A percentile compares a stretch with the other conserved stretches of the same genome.
These are phyloP conservation scores for Ctenopoma kingsleyae DNA, from an alignment of 2,797 vertebrate genomes.

Conservation along the genomic window DNA sequence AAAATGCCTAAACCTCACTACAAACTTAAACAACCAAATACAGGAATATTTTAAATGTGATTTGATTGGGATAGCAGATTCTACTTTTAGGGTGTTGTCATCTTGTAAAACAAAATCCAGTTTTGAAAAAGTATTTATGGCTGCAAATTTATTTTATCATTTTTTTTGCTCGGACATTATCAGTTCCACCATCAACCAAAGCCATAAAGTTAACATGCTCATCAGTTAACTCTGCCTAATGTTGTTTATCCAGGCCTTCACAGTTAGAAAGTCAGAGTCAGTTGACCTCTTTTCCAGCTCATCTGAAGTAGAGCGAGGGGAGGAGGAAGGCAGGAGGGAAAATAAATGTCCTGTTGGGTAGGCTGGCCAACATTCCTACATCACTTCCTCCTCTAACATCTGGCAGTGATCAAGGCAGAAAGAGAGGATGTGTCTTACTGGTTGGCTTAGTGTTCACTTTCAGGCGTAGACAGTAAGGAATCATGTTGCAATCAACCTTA, in stretches of 20 bases:
- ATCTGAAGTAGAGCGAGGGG: slow-evolving; percentile 54
- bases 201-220: background rate
- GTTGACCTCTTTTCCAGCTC: slow-evolving; percentile 79
- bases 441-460: slow-evolving; percentile 50
- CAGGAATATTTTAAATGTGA: no score
- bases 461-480: slow-evolving; percentile 39
- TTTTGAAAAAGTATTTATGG: slow-evolving; percentile 23
- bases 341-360: slow-evolving; percentile 72
- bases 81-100: slow-evolving; percentile 12
- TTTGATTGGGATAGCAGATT: background rate
- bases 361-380: slow-evolving; percentile 78
- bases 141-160: slow-evolving; percentile 17
- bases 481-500: slow-evolving; percentile 48
- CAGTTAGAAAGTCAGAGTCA: slow-evolving; percentile 56
- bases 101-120: slow-evolving; percentile 29
- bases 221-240: slow-evolving; percentile 38
- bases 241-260: slow-evolving; percentile 30
- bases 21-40: background rate
- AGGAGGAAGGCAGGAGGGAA: slow-evolving; percentile 56
- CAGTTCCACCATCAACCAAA: background rate
- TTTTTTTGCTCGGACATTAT: background rate
- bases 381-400: slow-evolving; percentile 85
- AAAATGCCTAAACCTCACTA: background rate
- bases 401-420: slow-evolving; percentile 78
- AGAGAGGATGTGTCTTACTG: slow-evolving; percentile 58